Conservation (phyloP, 2,797 vertebrate genomes). For the Coregonus sp. region DNA sequence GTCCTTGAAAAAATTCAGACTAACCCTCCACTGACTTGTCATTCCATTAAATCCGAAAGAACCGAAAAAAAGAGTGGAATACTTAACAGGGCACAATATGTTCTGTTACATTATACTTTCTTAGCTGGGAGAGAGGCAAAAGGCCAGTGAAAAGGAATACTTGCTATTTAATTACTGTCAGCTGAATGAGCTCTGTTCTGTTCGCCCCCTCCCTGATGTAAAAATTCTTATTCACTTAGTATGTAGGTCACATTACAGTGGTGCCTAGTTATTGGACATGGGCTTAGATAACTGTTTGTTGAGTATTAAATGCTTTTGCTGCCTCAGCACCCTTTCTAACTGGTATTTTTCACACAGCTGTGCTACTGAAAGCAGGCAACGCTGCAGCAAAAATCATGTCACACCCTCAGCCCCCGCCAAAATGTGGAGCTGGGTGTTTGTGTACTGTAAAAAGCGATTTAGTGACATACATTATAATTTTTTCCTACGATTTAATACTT, state of each 20-base stretch:
- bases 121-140: slow-evolving; percentile 56
- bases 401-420: slow-evolving; percentile 58
- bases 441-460: slow-evolving; percentile 33
- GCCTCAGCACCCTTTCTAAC: slow-evolving; percentile 95
- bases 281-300: slow-evolving; percentile 98
- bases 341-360: slow-evolving; percentile 99
- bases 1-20: slow-evolving; percentile 20
- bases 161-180: slow-evolving; percentile 81
- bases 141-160: slow-evolving; percentile 68
- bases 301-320: slow-evolving; percentile 98
- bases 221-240: slow-evolving; percentile 86
- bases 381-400: slow-evolving; percentile 88
- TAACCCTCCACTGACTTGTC: slow-evolving; percentile 23
- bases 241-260: slow-evolving; percentile 97
- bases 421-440: slow-evolving; percentile 40
- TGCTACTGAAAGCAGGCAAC: slow-evolving; percentile 93
- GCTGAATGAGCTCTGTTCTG: slow-evolving; percentile 77
- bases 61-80: slow-evolving; percentile 42
- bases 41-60: slow-evolving; percentile 48
- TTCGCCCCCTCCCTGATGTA: slow-evolving; percentile 66
- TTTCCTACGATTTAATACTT: slow-evolving; percentile 42
- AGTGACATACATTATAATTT: neutral
- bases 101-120: slow-evolving; percentile 74
- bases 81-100: slow-evolving; percentile 69
- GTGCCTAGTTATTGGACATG: slow-evolving; percentile 93